Evolutionary conservation across 2,113 vertebrate genomes (phyloP).

Genomic region (Abramis brama): DNA sequence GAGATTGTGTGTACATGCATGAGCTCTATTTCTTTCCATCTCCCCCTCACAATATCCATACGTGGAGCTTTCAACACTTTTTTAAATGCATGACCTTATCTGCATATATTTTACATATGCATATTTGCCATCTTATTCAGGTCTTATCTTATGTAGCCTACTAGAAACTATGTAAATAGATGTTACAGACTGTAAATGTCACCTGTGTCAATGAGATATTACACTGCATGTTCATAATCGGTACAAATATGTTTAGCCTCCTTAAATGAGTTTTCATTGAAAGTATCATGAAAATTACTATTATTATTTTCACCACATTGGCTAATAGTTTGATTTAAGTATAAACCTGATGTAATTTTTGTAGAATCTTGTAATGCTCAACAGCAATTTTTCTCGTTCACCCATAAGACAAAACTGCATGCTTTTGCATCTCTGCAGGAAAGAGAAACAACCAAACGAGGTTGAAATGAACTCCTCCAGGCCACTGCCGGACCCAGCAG

Average conservation of each 20-base stretch:
- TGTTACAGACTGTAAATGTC: neutral
- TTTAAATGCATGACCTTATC: neutral
- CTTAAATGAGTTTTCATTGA: neutral
- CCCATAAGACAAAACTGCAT: neutral
- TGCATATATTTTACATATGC: neutral
- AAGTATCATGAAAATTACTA: neutral
- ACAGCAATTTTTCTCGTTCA: neutral
- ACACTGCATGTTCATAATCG: neutral
- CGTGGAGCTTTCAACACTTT: neutral
- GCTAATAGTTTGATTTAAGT: neutral
- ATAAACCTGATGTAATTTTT: too few species aligned
- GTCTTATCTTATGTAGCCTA: neutral
- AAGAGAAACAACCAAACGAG: slow-evolving; percentile 30
- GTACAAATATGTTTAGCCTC: neutral
- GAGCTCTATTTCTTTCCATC: neutral
- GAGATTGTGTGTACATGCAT: neutral
- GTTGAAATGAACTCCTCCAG: slow-evolving; percentile 29
- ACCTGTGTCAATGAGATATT: neutral
- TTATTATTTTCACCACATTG: neutral
- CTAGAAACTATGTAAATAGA: neutral
- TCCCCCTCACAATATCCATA: neutral
- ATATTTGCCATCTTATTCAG: neutral
- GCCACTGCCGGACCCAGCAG: slow-evolving; percentile 29
- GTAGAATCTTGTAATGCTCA: neutral
- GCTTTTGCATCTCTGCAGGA: slow-evolving; percentile 29